phyloP scores from a whole-genome alignment of 2,797 vertebrate species.

The Gymnopithys bicolor region DNA sequence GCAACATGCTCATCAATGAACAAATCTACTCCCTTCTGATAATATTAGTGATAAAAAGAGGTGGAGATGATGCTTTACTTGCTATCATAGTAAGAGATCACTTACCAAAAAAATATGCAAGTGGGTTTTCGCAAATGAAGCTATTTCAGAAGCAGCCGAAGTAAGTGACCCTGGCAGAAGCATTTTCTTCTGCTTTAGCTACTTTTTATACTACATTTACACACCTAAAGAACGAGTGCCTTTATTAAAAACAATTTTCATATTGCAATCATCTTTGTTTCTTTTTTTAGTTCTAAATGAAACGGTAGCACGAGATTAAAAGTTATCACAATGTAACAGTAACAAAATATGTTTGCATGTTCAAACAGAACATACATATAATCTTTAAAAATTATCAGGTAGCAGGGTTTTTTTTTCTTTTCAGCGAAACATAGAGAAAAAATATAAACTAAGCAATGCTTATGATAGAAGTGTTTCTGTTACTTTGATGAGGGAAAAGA shows the following conservation, averaged over 20 bases:
- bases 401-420: background rate
- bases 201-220: background rate
- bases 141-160: slow-evolving; percentile 25
- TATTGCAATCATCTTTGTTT: background rate
- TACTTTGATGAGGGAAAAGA: background rate
- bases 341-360: background rate
- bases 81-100: slow-evolving; percentile 3
- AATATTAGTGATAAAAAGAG: background rate
- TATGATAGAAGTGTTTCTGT: background rate
- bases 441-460: background rate
- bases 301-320: background rate
- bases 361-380: background rate
- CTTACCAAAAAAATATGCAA: background rate
- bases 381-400: background rate
- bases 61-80: background rate
- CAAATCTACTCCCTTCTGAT: background rate
- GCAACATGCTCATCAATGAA: slow-evolving; percentile 8
- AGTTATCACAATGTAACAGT: background rate
- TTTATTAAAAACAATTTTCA: background rate
- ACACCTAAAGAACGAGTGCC: background rate
- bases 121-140: slow-evolving; percentile 11
- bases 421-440: background rate
- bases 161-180: slow-evolving; percentile 17
- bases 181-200: background rate
- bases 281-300: background rate